phyloP scores from a whole-genome alignment of 2,113 vertebrate genomes.

The Xerus inauris region DNA sequence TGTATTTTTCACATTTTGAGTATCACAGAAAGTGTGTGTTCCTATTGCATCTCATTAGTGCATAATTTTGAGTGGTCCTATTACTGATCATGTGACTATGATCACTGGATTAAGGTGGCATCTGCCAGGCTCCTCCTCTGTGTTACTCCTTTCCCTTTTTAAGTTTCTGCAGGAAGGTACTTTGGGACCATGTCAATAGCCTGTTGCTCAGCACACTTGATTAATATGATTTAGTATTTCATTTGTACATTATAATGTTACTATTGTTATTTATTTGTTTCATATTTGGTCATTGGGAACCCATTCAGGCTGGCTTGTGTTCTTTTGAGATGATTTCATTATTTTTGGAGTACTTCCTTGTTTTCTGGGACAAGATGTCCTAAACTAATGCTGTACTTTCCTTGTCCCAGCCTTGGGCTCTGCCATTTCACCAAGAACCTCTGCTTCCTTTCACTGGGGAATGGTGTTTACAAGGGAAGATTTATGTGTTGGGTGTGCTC shows the following conservation, averaged over 20 bases:
- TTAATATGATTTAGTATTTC: conserved; percentile 32
- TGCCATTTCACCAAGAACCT: background rate
- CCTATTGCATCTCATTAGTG: background rate
- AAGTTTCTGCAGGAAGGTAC: background rate
- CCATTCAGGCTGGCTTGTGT: background rate
- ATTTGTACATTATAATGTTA: background rate
- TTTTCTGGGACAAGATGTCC: background rate
- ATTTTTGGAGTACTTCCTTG: background rate
- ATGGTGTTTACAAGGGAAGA: background rate
- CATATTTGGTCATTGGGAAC: background rate
- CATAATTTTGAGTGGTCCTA: background rate
- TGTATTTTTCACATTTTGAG: background rate
- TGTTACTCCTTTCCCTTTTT: background rate
- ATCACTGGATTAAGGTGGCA: background rate
- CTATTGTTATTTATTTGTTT: background rate
- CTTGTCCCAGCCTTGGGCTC: background rate
- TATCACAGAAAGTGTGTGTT: background rate
- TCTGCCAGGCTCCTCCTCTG: background rate
- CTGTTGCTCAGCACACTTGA: background rate
- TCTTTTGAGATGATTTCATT: background rate
- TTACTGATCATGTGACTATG: background rate
- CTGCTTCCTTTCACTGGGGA: background rate
- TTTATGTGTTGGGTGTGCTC: background rate
- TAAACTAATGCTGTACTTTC: background rate
- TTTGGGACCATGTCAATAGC: background rate